Conservation (phyloP, 2,888 invertebrate species). For the Acleris sparsana region DNA sequence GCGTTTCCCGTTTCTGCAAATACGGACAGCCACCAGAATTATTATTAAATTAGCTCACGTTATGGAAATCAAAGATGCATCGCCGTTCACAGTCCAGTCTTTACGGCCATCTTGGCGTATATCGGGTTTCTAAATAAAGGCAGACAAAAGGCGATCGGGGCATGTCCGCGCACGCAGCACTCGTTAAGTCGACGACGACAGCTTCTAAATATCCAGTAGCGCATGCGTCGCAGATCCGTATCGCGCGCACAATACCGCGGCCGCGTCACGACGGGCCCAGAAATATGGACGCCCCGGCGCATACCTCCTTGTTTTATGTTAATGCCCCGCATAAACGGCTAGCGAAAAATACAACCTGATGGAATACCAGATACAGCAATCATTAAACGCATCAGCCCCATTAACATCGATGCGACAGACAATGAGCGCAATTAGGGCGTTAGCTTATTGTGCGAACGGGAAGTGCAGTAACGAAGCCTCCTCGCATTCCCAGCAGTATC, state of each 20-base stretch:
- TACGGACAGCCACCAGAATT: conserved; percentile 24
- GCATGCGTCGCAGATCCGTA: conserved; percentile 78
- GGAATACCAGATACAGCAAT: conserved; percentile 67
- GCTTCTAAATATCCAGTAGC: conserved; percentile 80
- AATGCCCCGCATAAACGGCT: conserved; percentile 72
- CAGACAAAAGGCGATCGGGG: conserved; percentile 68
- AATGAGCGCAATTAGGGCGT: conserved; percentile 50
- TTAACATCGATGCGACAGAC: conserved; percentile 43
- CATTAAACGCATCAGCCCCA: conserved; percentile 39
- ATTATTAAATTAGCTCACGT: conserved; percentile 33
- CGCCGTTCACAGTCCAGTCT: conserved; percentile 31
- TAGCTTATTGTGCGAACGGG: conserved; percentile 65
- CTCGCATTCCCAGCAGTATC: conserved; percentile 61
- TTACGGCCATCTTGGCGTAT: conserved; percentile 46
- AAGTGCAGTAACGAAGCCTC: conserved; percentile 64
- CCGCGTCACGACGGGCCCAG: conserved; percentile 77
- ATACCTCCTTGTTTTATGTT: conserved; percentile 80
- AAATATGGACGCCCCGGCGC: conserved; percentile 76
- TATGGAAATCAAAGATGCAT: conserved; percentile 32
- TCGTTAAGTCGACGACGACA: conserved; percentile 76
- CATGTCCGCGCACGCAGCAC: conserved; percentile 74
- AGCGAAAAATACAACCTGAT: conserved; percentile 71
- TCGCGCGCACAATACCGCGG: conserved; percentile 79
- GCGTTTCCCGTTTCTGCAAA: conserved; percentile 5
- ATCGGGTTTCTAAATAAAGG: conserved; percentile 54